Evolutionary conservation across 2,888 invertebrate species (phyloP), one percentile per base, ranked within the genome.

Genomic region (Drosophila flavopinicola): DNA sequence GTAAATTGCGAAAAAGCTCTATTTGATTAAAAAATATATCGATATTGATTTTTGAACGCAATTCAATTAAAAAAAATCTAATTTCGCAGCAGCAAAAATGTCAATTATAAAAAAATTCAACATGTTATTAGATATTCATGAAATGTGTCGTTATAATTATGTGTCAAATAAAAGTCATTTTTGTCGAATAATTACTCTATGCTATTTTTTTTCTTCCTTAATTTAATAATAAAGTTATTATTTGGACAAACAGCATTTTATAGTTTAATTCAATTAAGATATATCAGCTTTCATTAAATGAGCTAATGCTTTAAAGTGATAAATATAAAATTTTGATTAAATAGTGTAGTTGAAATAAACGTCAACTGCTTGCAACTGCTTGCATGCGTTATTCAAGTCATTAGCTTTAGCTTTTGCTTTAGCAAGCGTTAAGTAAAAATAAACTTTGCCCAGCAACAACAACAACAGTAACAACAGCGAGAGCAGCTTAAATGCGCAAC

Each of bases 371-470:
- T 24, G 13, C 9, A 11, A 30, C 6, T 13, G 2, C 6, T 30
- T 30, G 17, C 2, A 6, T n/a, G 25, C 15, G 25, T 17, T 6
- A 11, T 24, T 25, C 15, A 37, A 25, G 38, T 38, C 25, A 11
- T 6, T 24, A 20, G 13, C 7, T 58, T 70, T 57, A 11, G 24
- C 9, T n/a, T 25, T 10, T 39, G n/a, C n/a, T n/a, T n/a, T n/a
- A 13, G 47, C 20, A 25, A 45, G n/a, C 61, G 66, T 49, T 64
- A 32, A 41, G 67, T 57, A 53, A 59, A 65, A 74, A 60, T 74
- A 69, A 60, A 77, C 57, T 76, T 59, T 33, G 75, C 73, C 53
- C 61, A 75, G 56, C 39, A 25, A n/a, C 52, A 44, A 30, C 56
- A 61, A 48, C 51, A 51, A 17, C 42, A 67, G 48, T 60, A 64